phyloP scores from a whole-genome alignment of 2,888 invertebrate species.

The Oligia latruncula region DNA sequence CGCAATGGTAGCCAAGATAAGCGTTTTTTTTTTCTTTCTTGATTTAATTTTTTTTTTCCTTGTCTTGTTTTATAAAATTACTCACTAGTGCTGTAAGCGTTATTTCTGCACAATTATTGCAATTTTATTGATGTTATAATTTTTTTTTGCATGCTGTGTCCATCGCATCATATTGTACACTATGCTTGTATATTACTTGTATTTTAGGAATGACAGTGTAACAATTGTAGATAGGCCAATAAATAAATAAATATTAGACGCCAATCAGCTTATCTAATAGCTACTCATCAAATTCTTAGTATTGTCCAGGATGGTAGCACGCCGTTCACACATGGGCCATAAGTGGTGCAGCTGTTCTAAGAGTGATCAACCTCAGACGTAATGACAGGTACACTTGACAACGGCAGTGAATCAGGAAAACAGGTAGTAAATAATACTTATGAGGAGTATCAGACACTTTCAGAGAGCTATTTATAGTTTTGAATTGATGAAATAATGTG shows the following conservation, averaged over 20 bases:
- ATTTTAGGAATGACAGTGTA: no score
- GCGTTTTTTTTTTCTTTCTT: no score
- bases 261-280: no score
- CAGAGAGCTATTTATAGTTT: conserved; percentile 16
- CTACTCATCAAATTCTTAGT: background rate
- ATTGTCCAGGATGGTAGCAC: background rate
- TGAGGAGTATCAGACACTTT: background rate
- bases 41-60: no score
- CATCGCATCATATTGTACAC: background rate
- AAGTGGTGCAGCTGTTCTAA: background rate
- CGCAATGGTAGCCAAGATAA: conserved; percentile 10
- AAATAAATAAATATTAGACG: no score
- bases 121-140: no score
- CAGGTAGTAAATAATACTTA: background rate
- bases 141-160: no score
- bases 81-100: no score
- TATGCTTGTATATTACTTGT: no score
- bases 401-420: background rate
- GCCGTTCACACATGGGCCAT: background rate
- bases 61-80: no score
- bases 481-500: background rate
- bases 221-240: no score
- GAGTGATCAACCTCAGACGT: background rate
- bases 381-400: background rate
- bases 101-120: no score